Base-by-base conservation (phyloP, 2,888 invertebrate species). In the Hermodice carunculata region DNA sequence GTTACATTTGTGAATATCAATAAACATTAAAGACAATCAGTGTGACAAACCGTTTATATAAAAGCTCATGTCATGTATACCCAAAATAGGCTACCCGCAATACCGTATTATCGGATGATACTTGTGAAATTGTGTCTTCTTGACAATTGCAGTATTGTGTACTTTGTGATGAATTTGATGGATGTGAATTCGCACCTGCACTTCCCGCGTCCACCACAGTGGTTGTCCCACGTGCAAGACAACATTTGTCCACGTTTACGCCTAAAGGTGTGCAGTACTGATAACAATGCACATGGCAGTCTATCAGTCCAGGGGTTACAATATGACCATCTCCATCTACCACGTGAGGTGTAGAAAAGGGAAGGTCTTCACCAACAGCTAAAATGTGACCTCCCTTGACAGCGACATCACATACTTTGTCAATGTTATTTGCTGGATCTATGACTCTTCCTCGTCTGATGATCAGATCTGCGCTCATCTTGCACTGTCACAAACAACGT, bases 241-340 rank as follows among this genome's bases (percentile, higher is more conserved):
- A 80, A 48, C 62, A 61, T 29, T 67, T 66, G 63, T 82, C 82
- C 14, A 78, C 70, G 66, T 81, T 78, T 5, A 81, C 67, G 19
- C 82, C 81, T 26, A 82, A 67, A 11, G 81, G 81, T 17, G 81
- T 82, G 40, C 76, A 76, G 64, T 79, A 74, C 59, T 81, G 71
- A 66, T 79, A 81, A 22, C 76, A 78, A 64, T 82, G 82, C 17
- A 81, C 76, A 61, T 82, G 82, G n/a, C 74, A 74, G 66, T 82
- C 82, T 46, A 82, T 76, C 22, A 82, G 67, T 22, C 82, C 82
- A 4, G 54, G 54, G n/a, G 54, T 54, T 24, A 54, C 54, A 29
- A 54, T 3, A 43, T 43, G 42, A 42, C 54, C 54, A 2, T 4
- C 8, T 2, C 42, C 54, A 37, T 54, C 54, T 3, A 22, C 54